Base-by-base conservation (phyloP, 37 sponge, comb jelly and placozoan genomes). In the Corticium candelabrum region DNA sequence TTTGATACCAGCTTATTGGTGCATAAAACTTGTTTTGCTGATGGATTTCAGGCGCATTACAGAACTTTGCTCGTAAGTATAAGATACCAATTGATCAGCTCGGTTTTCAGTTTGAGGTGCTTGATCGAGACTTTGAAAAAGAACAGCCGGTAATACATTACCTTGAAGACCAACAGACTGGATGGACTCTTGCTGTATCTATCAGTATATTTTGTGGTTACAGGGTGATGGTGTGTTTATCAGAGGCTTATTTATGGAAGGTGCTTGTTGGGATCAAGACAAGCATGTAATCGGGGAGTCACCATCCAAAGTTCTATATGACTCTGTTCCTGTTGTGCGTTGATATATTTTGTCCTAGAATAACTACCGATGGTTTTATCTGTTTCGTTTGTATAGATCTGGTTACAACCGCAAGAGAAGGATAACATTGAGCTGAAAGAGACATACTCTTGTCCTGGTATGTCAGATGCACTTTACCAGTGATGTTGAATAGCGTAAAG, bases 21-120 rank as follows among this genome's bases (percentile, higher is more conserved):
- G n/a, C n/a, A n/a, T n/a, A n/a, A n/a, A n/a, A n/a, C n/a, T n/a
- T n/a, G n/a, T n/a, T n/a, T n/a, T n/a, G n/a, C n/a, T n/a, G n/a
- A n/a, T n/a, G n/a, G n/a, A n/a, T n/a, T n/a, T 56, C 27, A 72
- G 74, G 74, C 74, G 21, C 37, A 15, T 21, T 72, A 11, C 80
- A 79, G 33, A 79, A 79, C 37, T 77, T 78, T 68, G 15, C 80
- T 7, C 76, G 80, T 35, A 68, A 72, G n/a, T 29, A 38, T 34
- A 77, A n/a, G 37, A 77, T 77, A 7, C 77, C 80, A 27, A 79
- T 79, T 21, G 80, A 79, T 72, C 21, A 29, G 7, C 5, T 79
- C 7, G 50, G 80, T 32, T 79, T 79, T 77, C 21, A 68, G 5
- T 79, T 77, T 36, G 21, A 79, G 29, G 74, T 72, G 11, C 74